phyloP scores from a whole-genome alignment of 2,797 vertebrate genomes.

The Mormyrus proboscirostris region DNA sequence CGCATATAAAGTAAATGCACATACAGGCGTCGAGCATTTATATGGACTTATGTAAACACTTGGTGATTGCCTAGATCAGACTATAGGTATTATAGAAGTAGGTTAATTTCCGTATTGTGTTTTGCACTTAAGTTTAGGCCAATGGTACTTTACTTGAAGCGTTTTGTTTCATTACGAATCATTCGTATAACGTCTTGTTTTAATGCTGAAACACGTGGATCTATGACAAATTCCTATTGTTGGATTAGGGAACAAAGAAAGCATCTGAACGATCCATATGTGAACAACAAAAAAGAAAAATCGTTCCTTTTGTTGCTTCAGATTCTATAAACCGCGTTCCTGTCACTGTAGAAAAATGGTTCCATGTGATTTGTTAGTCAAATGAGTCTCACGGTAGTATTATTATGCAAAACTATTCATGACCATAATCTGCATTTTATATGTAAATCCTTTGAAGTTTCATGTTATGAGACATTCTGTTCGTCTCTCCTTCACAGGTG shows the following conservation, averaged over 20 bases:
- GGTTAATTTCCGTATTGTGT: background rate
- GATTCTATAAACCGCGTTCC: slow-evolving; percentile 1
- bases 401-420: slow-evolving; percentile 32
- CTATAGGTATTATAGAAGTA: background rate
- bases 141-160: background rate
- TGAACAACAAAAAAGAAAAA: slow-evolving; percentile 13
- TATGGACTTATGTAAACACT: background rate
- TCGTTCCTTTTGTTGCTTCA: slow-evolving; percentile 17
- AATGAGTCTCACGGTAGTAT: slow-evolving; percentile 22
- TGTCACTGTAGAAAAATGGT: slow-evolving; percentile 11
- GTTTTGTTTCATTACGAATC: background rate
- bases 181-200: background rate
- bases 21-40: background rate
- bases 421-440: slow-evolving; percentile 27
- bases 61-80: background rate
- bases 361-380: slow-evolving; percentile 30
- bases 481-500: slow-evolving; percentile 23
- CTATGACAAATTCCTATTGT: slow-evolving; percentile 12
- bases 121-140: background rate
- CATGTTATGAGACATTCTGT: slow-evolving; percentile 16
- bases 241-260: background rate
- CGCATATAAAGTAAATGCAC: background rate
- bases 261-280: background rate
- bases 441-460: slow-evolving; percentile 33
- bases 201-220: background rate